A percentile compares a stretch with the other conserved stretches of the same genome.
Conservation (phyloP, 2,888 invertebrate genomes). For the Sipha maydis region DNA sequence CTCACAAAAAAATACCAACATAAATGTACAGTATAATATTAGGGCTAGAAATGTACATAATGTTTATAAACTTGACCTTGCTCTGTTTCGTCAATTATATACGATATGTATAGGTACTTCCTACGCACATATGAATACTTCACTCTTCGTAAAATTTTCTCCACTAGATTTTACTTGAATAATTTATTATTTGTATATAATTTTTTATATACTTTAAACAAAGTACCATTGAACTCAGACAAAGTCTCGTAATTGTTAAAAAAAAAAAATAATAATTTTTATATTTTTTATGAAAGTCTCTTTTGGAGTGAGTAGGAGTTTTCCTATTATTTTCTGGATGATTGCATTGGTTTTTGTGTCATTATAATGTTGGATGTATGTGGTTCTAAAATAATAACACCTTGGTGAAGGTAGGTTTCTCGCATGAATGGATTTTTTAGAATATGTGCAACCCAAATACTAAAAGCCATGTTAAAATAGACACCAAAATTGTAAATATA, state of each 20-base stretch:
- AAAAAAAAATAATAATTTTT: slow-evolving; percentile 1
- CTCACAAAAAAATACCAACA: neutral
- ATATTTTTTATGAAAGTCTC: neutral
- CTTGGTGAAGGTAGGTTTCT: slow-evolving; percentile 25
- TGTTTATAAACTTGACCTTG: slow-evolving; percentile 50
- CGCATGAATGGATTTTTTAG: slow-evolving; percentile 19
- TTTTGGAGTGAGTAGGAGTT: neutral
- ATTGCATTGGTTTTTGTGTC: slow-evolving; percentile 45
- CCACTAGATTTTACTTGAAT: neutral
- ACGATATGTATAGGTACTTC: neutral
- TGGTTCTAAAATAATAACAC: neutral
- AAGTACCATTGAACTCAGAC: slow-evolving; percentile 42
- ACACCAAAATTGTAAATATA: no score
- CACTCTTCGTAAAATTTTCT: neutral
- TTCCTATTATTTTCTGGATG: slow-evolving; percentile 20
- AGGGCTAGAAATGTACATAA: neutral
- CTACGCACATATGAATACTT: neutral
- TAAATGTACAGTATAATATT: neutral
- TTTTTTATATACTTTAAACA: neutral
- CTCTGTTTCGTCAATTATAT: slow-evolving; percentile 43
- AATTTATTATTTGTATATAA: neutral
- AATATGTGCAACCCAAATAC: neutral
- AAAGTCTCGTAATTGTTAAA: neutral
- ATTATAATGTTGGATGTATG: neutral
- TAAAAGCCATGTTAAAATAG: no score